Evolutionary conservation across 1,140 invertebrate genomes (phyloP).

Genomic region (Drosophila athabasca): DNA sequence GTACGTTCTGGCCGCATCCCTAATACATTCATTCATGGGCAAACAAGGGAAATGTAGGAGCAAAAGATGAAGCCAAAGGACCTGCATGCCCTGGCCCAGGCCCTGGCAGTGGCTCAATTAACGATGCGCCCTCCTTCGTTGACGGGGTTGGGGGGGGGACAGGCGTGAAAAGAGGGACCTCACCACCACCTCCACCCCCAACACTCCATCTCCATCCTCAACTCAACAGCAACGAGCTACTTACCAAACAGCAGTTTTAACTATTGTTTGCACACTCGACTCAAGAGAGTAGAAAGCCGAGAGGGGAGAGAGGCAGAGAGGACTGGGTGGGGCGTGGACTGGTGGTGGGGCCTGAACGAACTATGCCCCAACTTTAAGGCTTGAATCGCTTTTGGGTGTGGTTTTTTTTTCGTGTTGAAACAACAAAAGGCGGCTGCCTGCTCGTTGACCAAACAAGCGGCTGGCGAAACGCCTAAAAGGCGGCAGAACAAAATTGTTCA

Average conservation of each 20-base stretch:
- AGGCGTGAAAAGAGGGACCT: conserved; percentile 41
- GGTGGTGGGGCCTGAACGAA: conserved; percentile 20
- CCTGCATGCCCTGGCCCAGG: conserved; percentile 18
- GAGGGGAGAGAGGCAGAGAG: background rate
- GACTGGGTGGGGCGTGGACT: background rate
- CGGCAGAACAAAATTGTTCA: conserved; percentile 46
- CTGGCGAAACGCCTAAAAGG: conserved; percentile 66
- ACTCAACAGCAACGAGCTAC: conserved; percentile 43
- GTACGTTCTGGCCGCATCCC: background rate
- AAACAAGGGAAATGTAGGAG: conserved; percentile 13
- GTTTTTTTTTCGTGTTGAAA: conserved; percentile 67
- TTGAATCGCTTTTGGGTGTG: conserved; percentile 49
- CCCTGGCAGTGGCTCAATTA: conserved; percentile 73
- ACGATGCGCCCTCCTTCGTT: conserved; percentile 28
- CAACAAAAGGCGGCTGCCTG: conserved; percentile 61
- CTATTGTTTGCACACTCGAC: conserved; percentile 78
- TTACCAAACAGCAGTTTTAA: conserved; percentile 80
- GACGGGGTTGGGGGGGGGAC: conserved; percentile 19
- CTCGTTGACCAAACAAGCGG: conserved; percentile 73
- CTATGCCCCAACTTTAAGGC: conserved; percentile 66
- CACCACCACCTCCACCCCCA: background rate
- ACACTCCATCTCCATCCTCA: conserved; percentile 1
- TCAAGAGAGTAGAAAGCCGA: conserved; percentile 11
- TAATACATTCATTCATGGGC: conserved; percentile 29
- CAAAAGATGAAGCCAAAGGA: conserved; percentile 19